Base-by-base conservation (phyloP, 2,888 invertebrate species). In the Diarsia dahlii region DNA sequence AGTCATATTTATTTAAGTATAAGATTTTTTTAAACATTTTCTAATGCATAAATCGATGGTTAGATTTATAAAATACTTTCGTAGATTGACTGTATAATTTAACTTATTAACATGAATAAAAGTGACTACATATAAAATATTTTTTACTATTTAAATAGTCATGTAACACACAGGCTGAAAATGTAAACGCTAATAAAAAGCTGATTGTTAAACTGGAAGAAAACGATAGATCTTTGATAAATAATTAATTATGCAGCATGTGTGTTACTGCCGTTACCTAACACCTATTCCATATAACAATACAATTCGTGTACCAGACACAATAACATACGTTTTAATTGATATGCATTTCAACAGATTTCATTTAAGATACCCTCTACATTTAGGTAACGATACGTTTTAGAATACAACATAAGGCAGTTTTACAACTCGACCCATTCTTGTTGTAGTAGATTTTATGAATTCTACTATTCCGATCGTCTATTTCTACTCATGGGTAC, bases 231-330 rank as follows among this genome's bases (percentile, higher is more conserved):
- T 50, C 34, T 10, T 46, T 45, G 15, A n/a, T 8, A 74, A n/a
- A 34, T 66, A 20, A 66, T 18, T 5, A 39, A 39, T 39, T 39
- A n/a, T 65, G 34, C 76, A 84, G 65, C 76, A 62, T 77, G 77
- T 79, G 78, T 86, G 76, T 78, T 82, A 84, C 77, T 63, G 66
- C 46, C 68, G 71, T 88, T 86, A 88, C 20, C 75, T 87, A 86
- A 84, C 74, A 88, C 64, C 76, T 86, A 81, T 63, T 76, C 50
- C 60, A 84, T 87, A 85, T 71, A 81, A 87, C 76, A 83, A 84
- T 81, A 87, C 75, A 86, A 84, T 76, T 82, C 84, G 93, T 93
- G 93, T 93, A 87, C 93, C 93, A 92, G 92, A 93, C 93, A 93
- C 93, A 77, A 83, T 84, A 80, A 84, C 76, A 85, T 85, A 86